phyloP scores from a whole-genome alignment of 2,113 vertebrate species.

The Vombatus ursinus region DNA sequence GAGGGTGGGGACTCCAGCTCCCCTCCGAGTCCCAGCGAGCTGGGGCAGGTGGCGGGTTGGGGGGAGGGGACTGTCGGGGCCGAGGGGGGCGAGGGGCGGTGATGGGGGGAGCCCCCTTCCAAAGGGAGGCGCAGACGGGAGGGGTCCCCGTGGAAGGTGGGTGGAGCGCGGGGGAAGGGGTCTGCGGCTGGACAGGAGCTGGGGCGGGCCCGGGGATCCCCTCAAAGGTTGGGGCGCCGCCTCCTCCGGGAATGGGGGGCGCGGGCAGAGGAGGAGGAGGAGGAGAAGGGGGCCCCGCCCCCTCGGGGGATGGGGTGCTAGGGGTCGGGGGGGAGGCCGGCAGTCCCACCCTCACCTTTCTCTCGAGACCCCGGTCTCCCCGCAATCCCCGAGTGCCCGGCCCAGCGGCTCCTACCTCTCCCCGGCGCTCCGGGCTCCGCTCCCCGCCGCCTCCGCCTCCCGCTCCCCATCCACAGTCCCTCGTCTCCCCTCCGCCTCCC shows the following conservation, averaged over 20 bases:
- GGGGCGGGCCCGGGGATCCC: slow-evolving; percentile 20
- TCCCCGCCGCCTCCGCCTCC: slow-evolving; percentile 60
- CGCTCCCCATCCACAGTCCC: slow-evolving; percentile 62
- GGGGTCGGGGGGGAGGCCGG: not conserved
- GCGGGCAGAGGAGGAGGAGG: slow-evolving; percentile 21
- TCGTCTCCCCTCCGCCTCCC: slow-evolving; percentile 3
- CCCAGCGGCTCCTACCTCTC: slow-evolving; percentile 61
- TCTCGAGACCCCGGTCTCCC: slow-evolving; percentile 8
- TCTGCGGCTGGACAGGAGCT: not conserved
- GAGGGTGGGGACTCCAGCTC: not conserved
- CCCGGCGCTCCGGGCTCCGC: slow-evolving; percentile 42
- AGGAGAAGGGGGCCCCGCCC: no score
- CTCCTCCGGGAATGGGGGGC: slow-evolving; percentile 61
- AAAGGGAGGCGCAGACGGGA: not conserved
- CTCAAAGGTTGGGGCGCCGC: slow-evolving; percentile 49
- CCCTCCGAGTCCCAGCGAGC: not conserved
- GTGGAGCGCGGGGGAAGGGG: not conserved
- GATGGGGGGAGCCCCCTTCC: not conserved
- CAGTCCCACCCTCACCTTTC: not conserved
- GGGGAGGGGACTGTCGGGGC: not conserved
- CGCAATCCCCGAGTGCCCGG: not conserved
- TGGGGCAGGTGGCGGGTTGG: slow-evolving; percentile 60
- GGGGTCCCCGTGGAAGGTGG: not conserved
- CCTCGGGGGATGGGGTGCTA: slow-evolving; percentile 8
- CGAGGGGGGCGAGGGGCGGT: slow-evolving; percentile 22